Percentiles rank a stretch among this genome's conserved stretches.
Conservation (phyloP, 2,888 invertebrate genomes). For the Thymelicus lineola region DNA sequence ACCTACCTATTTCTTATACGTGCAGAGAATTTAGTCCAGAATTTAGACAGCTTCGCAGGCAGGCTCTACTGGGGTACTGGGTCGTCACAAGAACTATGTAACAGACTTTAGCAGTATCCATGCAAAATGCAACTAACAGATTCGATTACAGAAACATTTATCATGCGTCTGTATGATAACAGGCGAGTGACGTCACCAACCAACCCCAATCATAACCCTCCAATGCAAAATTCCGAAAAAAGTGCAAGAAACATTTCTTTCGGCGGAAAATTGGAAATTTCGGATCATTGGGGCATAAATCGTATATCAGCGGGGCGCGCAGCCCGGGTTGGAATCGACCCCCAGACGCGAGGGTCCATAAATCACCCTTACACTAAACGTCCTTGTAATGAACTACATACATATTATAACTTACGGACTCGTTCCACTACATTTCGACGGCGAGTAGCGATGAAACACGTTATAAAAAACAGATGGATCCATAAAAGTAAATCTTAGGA, state of each 20-base stretch:
- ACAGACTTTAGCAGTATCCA: too few species aligned
- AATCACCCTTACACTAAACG: conserved; percentile 29
- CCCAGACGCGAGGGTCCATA: conserved; percentile 2
- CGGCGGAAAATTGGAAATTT: conserved; percentile 9
- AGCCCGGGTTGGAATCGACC: conserved; percentile 1
- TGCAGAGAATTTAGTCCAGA: too few species aligned
- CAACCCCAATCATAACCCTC: conserved; percentile 3
- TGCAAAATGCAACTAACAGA: too few species aligned
- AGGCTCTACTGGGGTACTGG: too few species aligned
- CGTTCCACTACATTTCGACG: background rate
- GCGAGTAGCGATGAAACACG: background rate
- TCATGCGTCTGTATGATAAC: background rate
- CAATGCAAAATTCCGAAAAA: background rate
- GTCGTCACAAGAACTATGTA: too few species aligned
- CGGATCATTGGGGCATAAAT: conserved; percentile 20
- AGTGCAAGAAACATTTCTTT: conserved; percentile 1
- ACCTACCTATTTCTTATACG: too few species aligned
- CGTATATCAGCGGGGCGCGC: conserved; percentile 20
- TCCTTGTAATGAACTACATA: conserved; percentile 26
- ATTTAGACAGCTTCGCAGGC: too few species aligned
- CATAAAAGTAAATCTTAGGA: too few species aligned
- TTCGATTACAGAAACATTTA: background rate
- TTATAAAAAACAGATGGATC: background rate
- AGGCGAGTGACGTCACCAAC: background rate
- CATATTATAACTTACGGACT: conserved; percentile 7